Base-by-base conservation (phyloP, 2,113 vertebrate genomes). In the Morone chrysops region DNA sequence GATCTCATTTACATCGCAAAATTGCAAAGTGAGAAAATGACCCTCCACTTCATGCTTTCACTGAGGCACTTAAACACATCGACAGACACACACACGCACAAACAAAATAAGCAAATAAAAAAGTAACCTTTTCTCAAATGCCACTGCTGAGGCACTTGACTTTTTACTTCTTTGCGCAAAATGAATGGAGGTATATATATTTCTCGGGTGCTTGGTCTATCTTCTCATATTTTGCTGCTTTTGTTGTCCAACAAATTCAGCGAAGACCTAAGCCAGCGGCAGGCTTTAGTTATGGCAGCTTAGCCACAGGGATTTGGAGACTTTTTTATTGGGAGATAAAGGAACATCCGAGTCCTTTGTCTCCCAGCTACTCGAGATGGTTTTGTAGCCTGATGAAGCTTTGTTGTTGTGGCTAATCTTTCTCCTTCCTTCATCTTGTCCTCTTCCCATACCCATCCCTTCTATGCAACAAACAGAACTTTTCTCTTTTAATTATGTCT, bases 401-500 rank as follows among this genome's bases (percentile, higher is more conserved):
- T 93, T 91, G 75, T 93, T 91, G 75, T 86, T 83, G 70, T 74
- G 80, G 82, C 76, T 92, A 90, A 91, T 92, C 90, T 88, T 75
- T 83, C 69, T 81, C 51, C 75, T 51, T 38, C 71, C 84, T 87
- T 79, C 70, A 77, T 82, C 45, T 56, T 63, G 68, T 87, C 78
- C 76, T 82, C 56, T 69, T 31, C 57, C 38, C 65, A 56, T 57
- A 79, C 36, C 75, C 69, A 38, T 57, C 70, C 66, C 63, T 62
- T 40, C 79, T 71, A 66, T 67, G 51, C 45, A 53, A 83, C 81
- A 89, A 92, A 91, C 85, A 88, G 82, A 90, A 93, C 88, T 91
- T 92, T 84, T 88, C 77, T 81, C 79, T 91, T 92, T 93, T 91
- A 94, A 93, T 93, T 91, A 87, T 75, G 80, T 54, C 78, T 92